Base-by-base conservation (phyloP, 1,140 invertebrate genomes). In the Euborellia annulipes region DNA sequence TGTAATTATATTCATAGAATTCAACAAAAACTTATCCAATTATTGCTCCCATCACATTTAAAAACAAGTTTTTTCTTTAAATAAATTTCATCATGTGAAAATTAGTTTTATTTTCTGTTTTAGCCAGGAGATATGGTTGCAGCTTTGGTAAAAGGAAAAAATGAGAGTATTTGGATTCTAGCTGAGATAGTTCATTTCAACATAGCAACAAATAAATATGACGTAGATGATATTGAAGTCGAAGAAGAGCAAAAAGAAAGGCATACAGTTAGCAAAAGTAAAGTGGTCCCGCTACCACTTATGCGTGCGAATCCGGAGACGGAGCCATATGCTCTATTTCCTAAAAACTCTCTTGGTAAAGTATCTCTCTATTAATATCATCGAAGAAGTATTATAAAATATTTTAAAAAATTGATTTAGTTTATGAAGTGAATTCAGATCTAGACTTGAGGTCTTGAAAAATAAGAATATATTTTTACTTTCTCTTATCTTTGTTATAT, bases 171-270 rank as follows among this genome's bases (percentile, higher is more conserved):
- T 11, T 98, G 94, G 93, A 98, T 98, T 53, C 62, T 98, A 38
- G 93, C 93, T 1, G 92, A 98, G 74, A 89, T 98, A 1, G 84
- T 93, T 2, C 76, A 77, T 46, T 96, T 82, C 64, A 82, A 86
- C 57, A 62, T 75, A 0, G 69, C 76, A 2, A 81, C 85, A 11
- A 83, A 83, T 52, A 94, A 94, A 66, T 98, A 97, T 65, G 89
- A 96, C 64, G 87, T 98, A 2, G 89, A 94, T 61, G 93, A 98
- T 61, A 93, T 98, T 61, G 94, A 98, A 52, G 90, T 98, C 57
- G 23, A 27, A 27, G 11, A 11, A 6, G 89, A 95, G 56, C 92
- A 97, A 64, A 79, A 94, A 63, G 85, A 91, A 57, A 72, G 84
- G 0, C 83, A 90, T 61, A 73, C 76, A 20, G 59, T 97, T 7